phyloP scores from a whole-genome alignment of 2,888 invertebrate genomes.

The Petrophora chlorosata region DNA sequence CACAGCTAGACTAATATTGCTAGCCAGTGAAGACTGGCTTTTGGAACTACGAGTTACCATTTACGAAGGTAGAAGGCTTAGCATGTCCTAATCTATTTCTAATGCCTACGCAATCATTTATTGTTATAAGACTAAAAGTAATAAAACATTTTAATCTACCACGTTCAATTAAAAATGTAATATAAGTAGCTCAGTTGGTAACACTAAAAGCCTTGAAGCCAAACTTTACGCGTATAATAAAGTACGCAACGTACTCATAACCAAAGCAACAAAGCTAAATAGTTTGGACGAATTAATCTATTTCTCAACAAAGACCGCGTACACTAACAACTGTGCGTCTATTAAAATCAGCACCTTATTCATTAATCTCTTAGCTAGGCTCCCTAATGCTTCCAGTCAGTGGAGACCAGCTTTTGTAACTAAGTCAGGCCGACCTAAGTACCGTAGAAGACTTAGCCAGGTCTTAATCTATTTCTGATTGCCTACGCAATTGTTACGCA shows the following conservation, averaged over 20 bases:
- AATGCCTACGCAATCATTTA: too few relatives aligned
- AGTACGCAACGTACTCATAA: slow-evolving; percentile 7
- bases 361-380: slow-evolving; percentile 24
- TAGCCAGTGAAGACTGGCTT: too few relatives aligned
- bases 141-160: too few relatives aligned
- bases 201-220: too few relatives aligned
- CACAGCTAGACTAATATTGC: too few relatives aligned
- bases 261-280: slow-evolving; percentile 26
- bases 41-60: too few relatives aligned
- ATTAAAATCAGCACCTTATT: slow-evolving; percentile 26
- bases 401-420: slow-evolving; percentile 14
- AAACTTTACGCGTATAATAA: too few relatives aligned
- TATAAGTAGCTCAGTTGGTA: too few relatives aligned
- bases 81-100: too few relatives aligned
- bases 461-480: slow-evolving; percentile 22
- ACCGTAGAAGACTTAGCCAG: slow-evolving; percentile 5
- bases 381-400: neutral
- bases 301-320: slow-evolving; percentile 18
- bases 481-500: slow-evolving; percentile 5
- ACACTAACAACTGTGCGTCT: slow-evolving; percentile 24
- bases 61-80: too few relatives aligned
- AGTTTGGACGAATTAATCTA: slow-evolving; percentile 27
- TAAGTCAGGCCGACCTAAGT: slow-evolving; percentile 10
- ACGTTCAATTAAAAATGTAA: too few relatives aligned
- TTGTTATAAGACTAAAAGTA: too few relatives aligned